phyloP scores from a whole-genome alignment of 30 jellyfish, hydroid and myxozoan genomes.

The Pelagia noctiluca region DNA sequence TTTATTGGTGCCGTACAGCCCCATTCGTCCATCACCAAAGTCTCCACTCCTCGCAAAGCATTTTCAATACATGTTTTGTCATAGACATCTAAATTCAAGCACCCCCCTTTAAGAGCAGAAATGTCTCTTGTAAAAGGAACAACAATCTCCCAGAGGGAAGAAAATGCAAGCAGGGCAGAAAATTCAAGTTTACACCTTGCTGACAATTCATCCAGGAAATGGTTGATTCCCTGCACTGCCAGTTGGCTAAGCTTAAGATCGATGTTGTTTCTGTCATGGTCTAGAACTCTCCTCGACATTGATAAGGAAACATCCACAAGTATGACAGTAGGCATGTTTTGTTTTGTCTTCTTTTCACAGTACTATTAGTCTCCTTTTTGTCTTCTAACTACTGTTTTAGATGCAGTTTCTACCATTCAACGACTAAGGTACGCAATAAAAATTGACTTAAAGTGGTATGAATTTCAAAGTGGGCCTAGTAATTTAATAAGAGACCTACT shows the following conservation, averaged over 20 bases:
- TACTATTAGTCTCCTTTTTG: too few species aligned
- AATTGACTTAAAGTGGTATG: too few species aligned
- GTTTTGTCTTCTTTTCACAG: too few species aligned
- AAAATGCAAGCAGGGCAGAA: constrained; percentile 80
- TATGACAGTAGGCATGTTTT: constrained; percentile 92
- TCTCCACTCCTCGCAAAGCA: constrained; percentile 90
- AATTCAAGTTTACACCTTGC: constrained; percentile 80
- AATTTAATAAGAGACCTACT: too few species aligned
- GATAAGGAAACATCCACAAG: constrained; percentile 94
- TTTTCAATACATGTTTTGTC: constrained; percentile 90
- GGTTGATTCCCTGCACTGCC: constrained; percentile 68
- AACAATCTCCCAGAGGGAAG: constrained; percentile 95
- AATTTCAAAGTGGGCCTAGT: too few species aligned
- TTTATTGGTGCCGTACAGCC: constrained; percentile 87
- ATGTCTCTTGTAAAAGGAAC: constrained; percentile 93
- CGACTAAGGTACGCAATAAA: too few species aligned
- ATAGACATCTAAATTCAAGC: constrained; percentile 62
- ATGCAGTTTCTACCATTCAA: too few species aligned
- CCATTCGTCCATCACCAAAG: constrained; percentile 91
- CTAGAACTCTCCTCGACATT: constrained; percentile 74
- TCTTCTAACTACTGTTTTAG: too few species aligned
- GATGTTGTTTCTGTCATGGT: constrained; percentile 50
- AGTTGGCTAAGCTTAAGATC: constrained; percentile 61
- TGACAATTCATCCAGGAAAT: constrained; percentile 74
- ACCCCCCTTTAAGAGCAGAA: constrained; percentile 71